phyloP scores from a whole-genome alignment of 2,888 invertebrate species.

The Hofmannophila pseudospretella region DNA sequence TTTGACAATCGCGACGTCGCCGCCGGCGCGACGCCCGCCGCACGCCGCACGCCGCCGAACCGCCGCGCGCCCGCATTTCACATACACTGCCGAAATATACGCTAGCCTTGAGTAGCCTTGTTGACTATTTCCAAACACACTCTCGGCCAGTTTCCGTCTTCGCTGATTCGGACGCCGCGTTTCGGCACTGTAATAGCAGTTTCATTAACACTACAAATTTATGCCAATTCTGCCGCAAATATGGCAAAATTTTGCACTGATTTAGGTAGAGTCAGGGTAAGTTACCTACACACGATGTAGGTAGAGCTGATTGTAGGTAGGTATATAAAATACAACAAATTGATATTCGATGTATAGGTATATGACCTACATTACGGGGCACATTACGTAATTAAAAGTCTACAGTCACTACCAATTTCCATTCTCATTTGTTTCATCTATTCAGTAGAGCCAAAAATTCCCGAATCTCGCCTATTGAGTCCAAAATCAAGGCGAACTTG shows the following conservation, averaged over 20 bases:
- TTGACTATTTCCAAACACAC: constrained; percentile 45
- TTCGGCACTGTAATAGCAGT: constrained; percentile 1
- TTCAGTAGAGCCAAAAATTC: constrained; percentile 65
- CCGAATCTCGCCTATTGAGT: constrained; percentile 65
- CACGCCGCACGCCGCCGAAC: constrained; percentile 16
- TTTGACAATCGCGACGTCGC: constrained; percentile 23
- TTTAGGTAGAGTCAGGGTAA: no score
- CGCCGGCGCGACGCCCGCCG: constrained; percentile 19
- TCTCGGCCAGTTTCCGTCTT: constrained; percentile 42
- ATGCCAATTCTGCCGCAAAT: not conserved
- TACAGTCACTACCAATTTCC: not conserved
- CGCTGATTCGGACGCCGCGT: constrained; percentile 17
- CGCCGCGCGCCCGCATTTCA: constrained; percentile 42
- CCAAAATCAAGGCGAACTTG: constrained; percentile 49
- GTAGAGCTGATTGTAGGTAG: no score
- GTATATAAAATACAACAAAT: no score
- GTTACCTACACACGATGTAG: no score
- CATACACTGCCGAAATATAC: constrained; percentile 53
- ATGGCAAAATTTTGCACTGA: no score
- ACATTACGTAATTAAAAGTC: no score
- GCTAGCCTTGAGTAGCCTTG: constrained; percentile 57
- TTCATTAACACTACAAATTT: constrained; percentile 10
- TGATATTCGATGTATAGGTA: no score
- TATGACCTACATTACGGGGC: no score
- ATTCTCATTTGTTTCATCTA: constrained; percentile 41